A percentile compares a stretch with the other conserved stretches of the same genome.
Evolutionary conservation across 2,888 invertebrate genomes (phyloP).

Genomic region (Nezara viridula): DNA sequence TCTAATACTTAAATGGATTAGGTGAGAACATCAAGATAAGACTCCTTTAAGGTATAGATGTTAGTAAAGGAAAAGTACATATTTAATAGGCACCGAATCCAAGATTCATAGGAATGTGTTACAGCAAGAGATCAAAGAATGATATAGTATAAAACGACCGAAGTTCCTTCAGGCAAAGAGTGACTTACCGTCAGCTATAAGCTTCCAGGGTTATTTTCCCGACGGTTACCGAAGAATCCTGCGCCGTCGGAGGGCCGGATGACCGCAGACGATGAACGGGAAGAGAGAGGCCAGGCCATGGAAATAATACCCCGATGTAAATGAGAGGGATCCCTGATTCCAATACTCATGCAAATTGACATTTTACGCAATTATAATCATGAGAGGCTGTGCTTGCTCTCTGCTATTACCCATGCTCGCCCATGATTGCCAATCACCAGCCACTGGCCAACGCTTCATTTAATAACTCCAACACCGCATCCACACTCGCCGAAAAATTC

Average conservation of each 20-base stretch:
- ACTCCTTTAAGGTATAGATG: no score
- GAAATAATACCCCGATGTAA: slow-evolving; percentile 66
- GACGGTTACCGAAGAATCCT: neutral
- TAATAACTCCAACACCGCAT: slow-evolving; percentile 21
- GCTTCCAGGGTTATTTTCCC: neutral
- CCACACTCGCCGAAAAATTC: neutral
- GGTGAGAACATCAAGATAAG: no score
- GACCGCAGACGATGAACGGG: slow-evolving; percentile 28
- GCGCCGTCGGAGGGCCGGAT: neutral
- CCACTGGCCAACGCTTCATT: slow-evolving; percentile 1
- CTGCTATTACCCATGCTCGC: slow-evolving; percentile 38
- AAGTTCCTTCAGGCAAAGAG: no score
- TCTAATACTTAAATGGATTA: no score
- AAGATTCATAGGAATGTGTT: no score
- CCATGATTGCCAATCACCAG: slow-evolving; percentile 63
- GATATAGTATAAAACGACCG: no score
- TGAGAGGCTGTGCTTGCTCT: slow-evolving; percentile 42
- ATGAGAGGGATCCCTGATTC: slow-evolving; percentile 66
- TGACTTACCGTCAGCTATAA: no score
- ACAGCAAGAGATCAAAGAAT: no score
- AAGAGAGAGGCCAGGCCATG: slow-evolving; percentile 52
- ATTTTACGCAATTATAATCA: slow-evolving; percentile 66
- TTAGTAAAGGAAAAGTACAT: no score
- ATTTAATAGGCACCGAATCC: no score
- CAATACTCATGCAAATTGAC: slow-evolving; percentile 66